Evolutionary conservation across 2,113 vertebrate genomes (phyloP).

Genomic region (Odocoileus hemionus): DNA sequence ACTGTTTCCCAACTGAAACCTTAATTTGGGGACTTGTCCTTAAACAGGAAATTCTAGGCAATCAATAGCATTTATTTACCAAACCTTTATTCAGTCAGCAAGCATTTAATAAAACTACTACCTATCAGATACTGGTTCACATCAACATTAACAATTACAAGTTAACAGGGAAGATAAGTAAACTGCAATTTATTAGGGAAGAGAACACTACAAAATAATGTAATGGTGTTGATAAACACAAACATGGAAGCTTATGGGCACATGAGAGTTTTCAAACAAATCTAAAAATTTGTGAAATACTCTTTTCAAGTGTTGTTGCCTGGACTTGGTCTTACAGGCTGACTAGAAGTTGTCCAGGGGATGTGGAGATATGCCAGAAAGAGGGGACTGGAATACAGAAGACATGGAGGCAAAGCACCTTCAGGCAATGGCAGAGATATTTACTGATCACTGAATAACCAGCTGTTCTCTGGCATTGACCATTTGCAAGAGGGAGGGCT

Average conservation of each 20-base stretch:
- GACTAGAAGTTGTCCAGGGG: background rate
- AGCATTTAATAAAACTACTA: background rate
- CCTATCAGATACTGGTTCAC: background rate
- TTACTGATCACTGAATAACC: background rate
- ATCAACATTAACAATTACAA: background rate
- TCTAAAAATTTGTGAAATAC: background rate
- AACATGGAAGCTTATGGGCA: background rate
- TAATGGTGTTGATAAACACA: background rate
- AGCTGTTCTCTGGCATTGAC: too few relatives aligned
- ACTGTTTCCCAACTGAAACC: background rate
- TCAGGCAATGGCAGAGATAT: background rate
- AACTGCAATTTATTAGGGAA: background rate
- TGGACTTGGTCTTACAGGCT: background rate
- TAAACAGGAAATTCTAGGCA: background rate
- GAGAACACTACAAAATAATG: background rate
- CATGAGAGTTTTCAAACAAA: background rate
- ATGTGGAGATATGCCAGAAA: background rate
- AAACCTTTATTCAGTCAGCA: background rate
- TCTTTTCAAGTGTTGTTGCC: background rate
- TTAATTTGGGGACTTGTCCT: background rate
- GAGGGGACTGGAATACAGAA: background rate
- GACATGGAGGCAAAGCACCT: rapidly evolving
- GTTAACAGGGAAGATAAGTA: background rate
- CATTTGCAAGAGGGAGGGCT: background rate
- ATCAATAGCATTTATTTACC: background rate